These are phyloP conservation scores for Pocillopora grandis DNA, from an alignment of 92 coral and sea anemone species.

Conservation along the genomic window DNA sequence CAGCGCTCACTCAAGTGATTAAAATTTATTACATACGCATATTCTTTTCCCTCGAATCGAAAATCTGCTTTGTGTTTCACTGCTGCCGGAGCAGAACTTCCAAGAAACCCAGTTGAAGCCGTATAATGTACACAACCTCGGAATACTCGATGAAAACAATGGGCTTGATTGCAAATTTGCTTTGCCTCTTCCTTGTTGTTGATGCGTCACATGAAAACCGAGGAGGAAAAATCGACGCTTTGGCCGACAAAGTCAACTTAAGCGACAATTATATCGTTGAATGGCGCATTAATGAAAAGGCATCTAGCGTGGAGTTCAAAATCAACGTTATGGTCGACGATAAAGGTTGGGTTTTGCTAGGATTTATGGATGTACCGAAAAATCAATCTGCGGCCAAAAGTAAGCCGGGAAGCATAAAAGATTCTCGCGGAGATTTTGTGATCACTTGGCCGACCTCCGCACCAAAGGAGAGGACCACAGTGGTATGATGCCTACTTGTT, in stretches of 20 bases:
- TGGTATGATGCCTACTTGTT: slow-evolving; percentile 29
- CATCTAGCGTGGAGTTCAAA: slow-evolving; percentile 41
- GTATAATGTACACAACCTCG: neutral
- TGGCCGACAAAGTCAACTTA: slow-evolving; percentile 19
- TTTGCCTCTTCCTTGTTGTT: neutral
- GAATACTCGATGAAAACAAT: slow-evolving; percentile 3
- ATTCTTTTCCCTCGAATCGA: neutral
- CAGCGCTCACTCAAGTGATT: neutral
- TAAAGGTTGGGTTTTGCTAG: slow-evolving; percentile 74
- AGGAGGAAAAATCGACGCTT: neutral
- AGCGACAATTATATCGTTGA: slow-evolving; percentile 37
- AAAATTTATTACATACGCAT: neutral
- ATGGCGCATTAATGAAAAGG: slow-evolving; percentile 51
- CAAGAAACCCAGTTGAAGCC: neutral
- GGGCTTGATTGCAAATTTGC: neutral
- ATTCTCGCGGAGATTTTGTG: slow-evolving; percentile 50
- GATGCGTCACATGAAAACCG: slow-evolving; percentile 13
- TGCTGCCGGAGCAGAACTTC: neutral
- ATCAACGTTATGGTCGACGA: slow-evolving; percentile 35
- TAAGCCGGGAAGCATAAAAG: neutral
- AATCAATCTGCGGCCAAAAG: neutral
- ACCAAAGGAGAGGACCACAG: slow-evolving; percentile 4
- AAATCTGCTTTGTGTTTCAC: neutral
- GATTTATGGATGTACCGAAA: slow-evolving; percentile 53
- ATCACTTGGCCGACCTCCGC: slow-evolving; percentile 40